Base-by-base conservation (phyloP, 2,797 vertebrate species). In the Okamejei kenojei region DNA sequence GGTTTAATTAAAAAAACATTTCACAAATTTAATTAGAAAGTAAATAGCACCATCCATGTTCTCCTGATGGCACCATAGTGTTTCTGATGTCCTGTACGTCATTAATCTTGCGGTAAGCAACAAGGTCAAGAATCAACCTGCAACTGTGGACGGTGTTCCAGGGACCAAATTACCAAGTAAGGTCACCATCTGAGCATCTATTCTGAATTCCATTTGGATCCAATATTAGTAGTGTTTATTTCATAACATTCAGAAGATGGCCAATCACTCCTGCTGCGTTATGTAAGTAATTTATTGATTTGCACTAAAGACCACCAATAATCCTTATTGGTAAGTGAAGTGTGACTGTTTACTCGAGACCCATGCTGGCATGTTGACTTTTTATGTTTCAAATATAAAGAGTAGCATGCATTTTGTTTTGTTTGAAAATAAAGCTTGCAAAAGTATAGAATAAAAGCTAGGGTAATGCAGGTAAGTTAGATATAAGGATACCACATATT, bases 281-380 rank as follows among this genome's bases (percentile, higher is more conserved):
- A 76, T 54, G 90, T 92, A 92, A 92, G 90, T 92, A 92, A 76
- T 76, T 76, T 76, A 74, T 58, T n/a, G 76, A 92, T 92, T 26
- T 92, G 21, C 38, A 58, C n/a, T 92, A 76, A 92, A 76, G 90
- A 45, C 71, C 76, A 4, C 68, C 71, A 58, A 74, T 13, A 35
- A 35, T 92, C 35, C 26, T 74, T 71, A 58, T 73, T 58, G 90
- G 68, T 91, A 91, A 29, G 90, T 92, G 45, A 92, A 92, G 90
- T 71, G 76, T 76, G 90, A 15, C 71, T 74, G 17, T 68, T 54
- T 92, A 29, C 90, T 76, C 11, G 54, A 35, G 71, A 35, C 15
- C 11, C 15, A 26, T 74, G 68, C 90, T 92, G 65, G 88, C 88
- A 90, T 45, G 71, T 38, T 58, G 73, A 76, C 10, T 92, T 91